Evolutionary conservation across 2,113 vertebrate species (phyloP), one percentile per base, ranked within the genome.

Genomic region (Spermophilus dauricus): DNA sequence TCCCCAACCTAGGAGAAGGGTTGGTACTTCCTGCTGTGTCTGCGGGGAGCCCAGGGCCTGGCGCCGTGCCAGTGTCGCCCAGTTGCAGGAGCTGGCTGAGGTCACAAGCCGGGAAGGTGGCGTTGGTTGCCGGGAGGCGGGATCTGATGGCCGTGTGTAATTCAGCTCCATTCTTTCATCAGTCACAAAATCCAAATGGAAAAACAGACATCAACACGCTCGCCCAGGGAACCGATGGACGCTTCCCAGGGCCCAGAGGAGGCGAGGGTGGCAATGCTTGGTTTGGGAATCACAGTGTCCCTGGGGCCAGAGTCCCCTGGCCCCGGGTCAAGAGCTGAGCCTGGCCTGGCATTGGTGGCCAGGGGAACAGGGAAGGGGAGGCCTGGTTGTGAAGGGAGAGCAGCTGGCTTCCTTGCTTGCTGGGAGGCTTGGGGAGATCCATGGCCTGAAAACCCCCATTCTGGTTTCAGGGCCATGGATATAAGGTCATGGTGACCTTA

Each of bases 131-230:
- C 0, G 2, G 11, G 9, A 53, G 76, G 95, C 96, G 34, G 32
- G 34, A 17, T 18, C 2, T 1, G 6, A 18, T 69, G 9, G 0
- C 85, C 6, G 67, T 6, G 24, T 91, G 97, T 85, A 96, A 98
- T 78, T 95, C 11, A 51, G 89, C 82, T 12, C 58, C 69, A 48
- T 65, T 58, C 65, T 98, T 98, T 98, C 97, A 97, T 98, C 97
- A 98, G 94, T 81, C 92, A 75, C 94, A 86, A 81, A 94, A 91
- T 72, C 86, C 86, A 84, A 89, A 92, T 48, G 88, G 92, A 97
- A 97, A 95, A 96, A 96, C 91, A 96, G 75, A 82, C 85, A 70
- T 18, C 93, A 97, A 97, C 48, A 95, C 2, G 30, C 88, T 58
- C 51, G 4, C 94, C 92, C 34, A 42, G 97, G 95, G 96, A 97